Evolutionary conservation across 2,113 vertebrate species (phyloP), one percentile per base, ranked within the genome.

Genomic region (Corapipo altera): DNA sequence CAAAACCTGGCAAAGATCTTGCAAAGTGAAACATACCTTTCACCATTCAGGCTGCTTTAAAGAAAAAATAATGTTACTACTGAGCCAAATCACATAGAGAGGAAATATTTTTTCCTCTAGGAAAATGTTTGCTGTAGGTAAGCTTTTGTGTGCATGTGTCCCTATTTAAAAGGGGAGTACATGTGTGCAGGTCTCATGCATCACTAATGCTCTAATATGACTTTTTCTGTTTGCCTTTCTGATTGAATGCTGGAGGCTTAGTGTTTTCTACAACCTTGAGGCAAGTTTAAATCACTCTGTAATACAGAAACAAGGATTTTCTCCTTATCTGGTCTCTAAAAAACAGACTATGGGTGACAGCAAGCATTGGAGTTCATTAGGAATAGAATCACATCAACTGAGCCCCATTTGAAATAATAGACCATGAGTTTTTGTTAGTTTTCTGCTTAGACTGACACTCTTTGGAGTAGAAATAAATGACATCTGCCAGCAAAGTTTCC

Each of bases 321-420:
- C 26, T 82, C 72, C 20, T 85, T 64, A 48, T 17, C 15, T 44
- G 33, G 22, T 83, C 59, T 88, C 27, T n/a, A 17, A 73, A 83
- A 58, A 32, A 49, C 28, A 70, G 55, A 5, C 55, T 43, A 3
- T 28, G 46, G 9, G 37, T 80, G 43, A 69, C 37, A 58, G 44
- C 70, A 81, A 52, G 41, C 39, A 18, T 61, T 35, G 67, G 48
- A 71, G 86, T 58, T 89, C 19, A 19, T 58, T 43, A 78, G 51
- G 30, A 65, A 39, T n/a, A 71, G 20, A 91, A 37, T 49, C 51
- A 44, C 0, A 0, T 64, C 39, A 85, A 12, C 30, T 1, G 3
- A 67, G 21, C 32, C 46, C 46, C 2, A 2, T 74, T 59, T 74
- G 39, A 93, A 84, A 39, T 59, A 67, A 6, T 35, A 84, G 30